Percentiles rank a stretch among this genome's conserved stretches.
These are phyloP conservation scores for Cynodonichthys magdalenae DNA, from an alignment of 2,797 vertebrate species.

Conservation along the genomic window DNA sequence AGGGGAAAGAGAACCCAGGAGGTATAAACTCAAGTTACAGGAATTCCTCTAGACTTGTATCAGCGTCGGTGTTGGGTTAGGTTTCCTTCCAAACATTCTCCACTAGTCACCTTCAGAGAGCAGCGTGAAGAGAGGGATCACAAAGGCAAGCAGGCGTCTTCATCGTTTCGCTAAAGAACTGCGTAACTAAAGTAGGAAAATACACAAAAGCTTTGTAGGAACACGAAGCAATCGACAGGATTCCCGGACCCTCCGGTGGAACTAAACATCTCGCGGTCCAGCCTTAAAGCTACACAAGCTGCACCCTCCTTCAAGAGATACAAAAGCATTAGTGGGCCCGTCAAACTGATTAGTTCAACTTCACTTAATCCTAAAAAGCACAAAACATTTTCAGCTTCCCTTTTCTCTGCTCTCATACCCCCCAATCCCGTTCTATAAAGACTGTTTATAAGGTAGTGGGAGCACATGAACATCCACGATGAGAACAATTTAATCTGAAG, in stretches of 20 bases:
- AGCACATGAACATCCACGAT: constrained; percentile 12
- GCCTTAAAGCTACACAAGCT: constrained; percentile 8
- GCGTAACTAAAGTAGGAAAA: constrained; percentile 13
- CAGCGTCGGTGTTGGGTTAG: constrained; percentile 71
- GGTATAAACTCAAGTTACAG: constrained; percentile 79
- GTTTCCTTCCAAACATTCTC: constrained; percentile 76
- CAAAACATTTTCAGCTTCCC: constrained; percentile 27
- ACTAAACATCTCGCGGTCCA: constrained; percentile 1
- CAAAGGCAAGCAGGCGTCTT: constrained; percentile 31
- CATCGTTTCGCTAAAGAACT: constrained; percentile 5
- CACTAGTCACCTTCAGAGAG: constrained; percentile 29
- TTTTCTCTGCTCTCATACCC: constrained; percentile 31
- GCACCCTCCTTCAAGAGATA: constrained; percentile 17
- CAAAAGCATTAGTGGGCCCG: constrained; percentile 6
- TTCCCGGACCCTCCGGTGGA: constrained; percentile 2
- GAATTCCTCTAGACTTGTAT: constrained; percentile 78
- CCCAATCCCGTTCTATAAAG: constrained; percentile 17
- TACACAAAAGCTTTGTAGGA: constrained; percentile 1
- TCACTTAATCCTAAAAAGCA: constrained; percentile 40
- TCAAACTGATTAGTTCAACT: constrained; percentile 61
- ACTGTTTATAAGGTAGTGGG: constrained; percentile 8
- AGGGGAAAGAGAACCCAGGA: constrained; percentile 66
- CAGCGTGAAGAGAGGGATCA: constrained; percentile 23
- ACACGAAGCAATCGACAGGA: constrained; percentile 8
- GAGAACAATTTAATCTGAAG: constrained; percentile 57